phyloP scores from a whole-genome alignment of 64 coral and sea anemone species.

The Anthopleura sola region DNA sequence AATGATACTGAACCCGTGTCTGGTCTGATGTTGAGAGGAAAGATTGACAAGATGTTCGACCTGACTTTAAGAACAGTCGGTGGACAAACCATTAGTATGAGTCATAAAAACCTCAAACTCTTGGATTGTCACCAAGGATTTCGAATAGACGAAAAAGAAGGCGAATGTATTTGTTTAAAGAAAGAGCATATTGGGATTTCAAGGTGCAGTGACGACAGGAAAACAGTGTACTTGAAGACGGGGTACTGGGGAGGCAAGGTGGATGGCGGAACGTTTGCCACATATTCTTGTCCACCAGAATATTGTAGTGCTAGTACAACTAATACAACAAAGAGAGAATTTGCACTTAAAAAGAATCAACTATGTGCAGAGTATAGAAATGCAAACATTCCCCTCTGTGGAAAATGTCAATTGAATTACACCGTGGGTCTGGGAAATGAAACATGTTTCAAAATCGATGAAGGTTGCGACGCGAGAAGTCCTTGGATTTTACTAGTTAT shows the following conservation, averaged over 20 bases:
- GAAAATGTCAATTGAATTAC: conserved; percentile 36
- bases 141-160: background rate
- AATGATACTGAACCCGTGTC: conserved; percentile 14
- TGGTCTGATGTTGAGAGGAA: conserved; percentile 34
- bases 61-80: conserved; percentile 38
- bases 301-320: conserved; percentile 23
- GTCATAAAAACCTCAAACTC: background rate
- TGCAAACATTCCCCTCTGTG: conserved; percentile 55
- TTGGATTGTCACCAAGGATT: conserved; percentile 29
- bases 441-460: background rate
- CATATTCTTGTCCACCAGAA: conserved; percentile 60
- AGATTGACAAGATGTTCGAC: background rate
- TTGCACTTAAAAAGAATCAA: background rate
- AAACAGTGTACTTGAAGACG: conserved; percentile 27
- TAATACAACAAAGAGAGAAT: background rate
- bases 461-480: background rate
- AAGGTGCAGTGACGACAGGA: conserved; percentile 15
- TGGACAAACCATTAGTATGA: conserved; percentile 18
- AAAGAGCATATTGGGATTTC: background rate
- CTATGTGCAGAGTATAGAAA: conserved; percentile 52
- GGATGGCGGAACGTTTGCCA: conserved; percentile 17
- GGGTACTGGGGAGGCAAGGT: conserved; percentile 53
- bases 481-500: conserved; percentile 51
- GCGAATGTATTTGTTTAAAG: conserved; percentile 35
- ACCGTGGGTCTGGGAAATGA: conserved; percentile 34